Base-by-base conservation (phyloP, 2,797 vertebrate species). In the Pristis pectinata region DNA sequence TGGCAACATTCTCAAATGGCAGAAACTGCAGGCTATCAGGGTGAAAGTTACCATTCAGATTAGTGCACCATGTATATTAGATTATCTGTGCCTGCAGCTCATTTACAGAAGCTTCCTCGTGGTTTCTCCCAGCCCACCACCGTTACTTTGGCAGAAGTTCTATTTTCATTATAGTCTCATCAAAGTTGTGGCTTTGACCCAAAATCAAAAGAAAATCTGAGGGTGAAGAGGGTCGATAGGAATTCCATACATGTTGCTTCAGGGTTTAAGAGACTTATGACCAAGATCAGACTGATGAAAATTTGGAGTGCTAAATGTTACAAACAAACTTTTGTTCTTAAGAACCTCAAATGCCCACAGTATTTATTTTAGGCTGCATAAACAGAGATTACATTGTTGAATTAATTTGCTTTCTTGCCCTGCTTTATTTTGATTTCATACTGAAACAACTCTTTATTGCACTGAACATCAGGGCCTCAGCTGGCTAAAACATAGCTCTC, bases 261-360 rank as follows among this genome's bases (percentile, higher is more conserved):
- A 56, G n/a, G n/a, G 17, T 67, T 91, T 67, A 67, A 59, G 85
- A 89, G 91, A 13, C 44, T 76, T 24, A 76, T 53, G 70, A 53
- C 3, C 53, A 27, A 74, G 70, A 93, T 72, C 67, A 76, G 67
- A 49, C 91, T 93, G 89, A 22, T 93, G 67, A 94, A 94, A 74
- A 76, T 76, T 94, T 56, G 44, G 72, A n/a, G 27, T 44, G 24
- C n/a, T 19, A n/a, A 94, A 94, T 27, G 4, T 53, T 53, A 76
- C 44, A 56, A 49, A 70, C 72, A 37, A 76, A 53, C 49, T 10
- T 94, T 53, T 76, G 92, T 76, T 94, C 13, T n/a, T 24, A 76
- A 76, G 93, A 19, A 11, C 67, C 9, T 67, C 37, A 93, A 49
- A 15, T 93, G 37, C 22, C 3, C 19, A 41, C 2, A 70, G 64